Percentiles rank a stretch among this genome's conserved stretches.
These are phyloP conservation scores for Linyphia triangularis DNA, from an alignment of 2,888 invertebrate genomes.

Conservation along the genomic window DNA sequence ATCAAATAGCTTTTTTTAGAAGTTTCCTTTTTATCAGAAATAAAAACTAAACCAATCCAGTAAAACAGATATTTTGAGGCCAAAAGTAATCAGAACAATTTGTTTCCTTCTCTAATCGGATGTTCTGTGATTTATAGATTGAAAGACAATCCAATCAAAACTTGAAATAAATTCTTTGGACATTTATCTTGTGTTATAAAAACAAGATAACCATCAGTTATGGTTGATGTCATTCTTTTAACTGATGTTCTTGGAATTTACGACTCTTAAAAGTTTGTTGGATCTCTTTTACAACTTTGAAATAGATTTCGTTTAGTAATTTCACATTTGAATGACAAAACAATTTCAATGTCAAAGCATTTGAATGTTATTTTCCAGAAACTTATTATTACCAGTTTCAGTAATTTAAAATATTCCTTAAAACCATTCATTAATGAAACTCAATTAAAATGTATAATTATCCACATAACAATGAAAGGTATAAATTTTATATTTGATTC, in stretches of 20 bases:
- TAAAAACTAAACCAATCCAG: background rate
- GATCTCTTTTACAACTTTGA: background rate
- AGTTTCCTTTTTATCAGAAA: background rate
- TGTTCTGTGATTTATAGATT: constrained; percentile 34
- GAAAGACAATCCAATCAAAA: constrained; percentile 27
- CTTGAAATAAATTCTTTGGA: background rate
- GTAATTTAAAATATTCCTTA: too few species aligned
- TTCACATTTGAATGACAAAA: constrained; percentile 3
- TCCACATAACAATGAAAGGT: too few species aligned
- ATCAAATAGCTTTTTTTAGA: background rate
- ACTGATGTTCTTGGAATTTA: constrained; percentile 12
- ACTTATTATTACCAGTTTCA: too few species aligned
- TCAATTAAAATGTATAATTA: too few species aligned
- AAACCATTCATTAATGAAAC: too few species aligned
- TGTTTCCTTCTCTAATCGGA: constrained; percentile 34
- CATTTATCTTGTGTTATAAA: constrained; percentile 18
- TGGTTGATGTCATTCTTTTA: constrained; percentile 4
- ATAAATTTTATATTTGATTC: too few species aligned
- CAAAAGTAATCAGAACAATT: constrained; percentile 17
- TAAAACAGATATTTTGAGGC: constrained; percentile 8
- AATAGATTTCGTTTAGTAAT: background rate
- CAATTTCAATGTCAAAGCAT: too few species aligned
- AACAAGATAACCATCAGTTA: constrained; percentile 4
- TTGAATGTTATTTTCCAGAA: too few species aligned
- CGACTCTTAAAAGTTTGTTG: background rate